Conservation (phyloP, 1,140 invertebrate genomes). For the Aphelinus atriplicis region DNA sequence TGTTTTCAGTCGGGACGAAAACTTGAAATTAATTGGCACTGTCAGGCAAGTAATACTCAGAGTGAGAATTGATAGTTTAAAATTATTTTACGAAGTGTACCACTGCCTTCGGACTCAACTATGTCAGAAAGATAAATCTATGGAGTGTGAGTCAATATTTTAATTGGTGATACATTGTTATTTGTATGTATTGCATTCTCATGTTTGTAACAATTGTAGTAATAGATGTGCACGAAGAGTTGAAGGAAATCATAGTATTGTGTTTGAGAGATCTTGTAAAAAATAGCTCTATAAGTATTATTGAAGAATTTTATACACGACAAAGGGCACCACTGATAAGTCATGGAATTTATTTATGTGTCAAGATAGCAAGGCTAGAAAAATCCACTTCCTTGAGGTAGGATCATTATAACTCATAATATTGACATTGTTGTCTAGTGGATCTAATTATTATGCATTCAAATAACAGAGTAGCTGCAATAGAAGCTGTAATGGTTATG, state of each 20-base stretch:
- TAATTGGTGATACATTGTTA: conserved; percentile 1
- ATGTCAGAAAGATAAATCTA: conserved; percentile 62
- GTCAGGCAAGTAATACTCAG: conserved; percentile 61
- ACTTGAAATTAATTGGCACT: conserved; percentile 61
- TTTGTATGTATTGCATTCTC: conserved; percentile 31
- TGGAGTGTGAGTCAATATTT: conserved; percentile 60
- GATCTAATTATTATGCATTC: background rate
- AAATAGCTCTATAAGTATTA: conserved; percentile 60
- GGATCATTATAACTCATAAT: conserved; percentile 13
- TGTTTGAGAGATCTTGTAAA: conserved; percentile 67
- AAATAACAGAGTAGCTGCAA: conserved; percentile 61
- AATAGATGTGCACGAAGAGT: conserved; percentile 67
- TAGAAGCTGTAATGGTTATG: conserved; percentile 70
- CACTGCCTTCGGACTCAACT: conserved; percentile 63
- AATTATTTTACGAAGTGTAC: conserved; percentile 66
- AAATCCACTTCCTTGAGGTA: conserved; percentile 69
- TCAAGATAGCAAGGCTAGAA: conserved; percentile 70
- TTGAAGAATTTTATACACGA: conserved; percentile 65
- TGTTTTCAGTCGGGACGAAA: conserved; percentile 58
- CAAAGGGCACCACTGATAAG: conserved; percentile 68
- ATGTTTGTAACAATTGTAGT: conserved; percentile 57
- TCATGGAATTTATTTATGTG: conserved; percentile 69
- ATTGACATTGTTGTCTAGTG: background rate
- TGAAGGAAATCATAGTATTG: conserved; percentile 68
- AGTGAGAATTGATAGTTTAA: conserved; percentile 59